These are phyloP conservation scores for Malacoctenus gilli DNA, from an alignment of 2,797 vertebrate genomes.

Conservation along the genomic window DNA sequence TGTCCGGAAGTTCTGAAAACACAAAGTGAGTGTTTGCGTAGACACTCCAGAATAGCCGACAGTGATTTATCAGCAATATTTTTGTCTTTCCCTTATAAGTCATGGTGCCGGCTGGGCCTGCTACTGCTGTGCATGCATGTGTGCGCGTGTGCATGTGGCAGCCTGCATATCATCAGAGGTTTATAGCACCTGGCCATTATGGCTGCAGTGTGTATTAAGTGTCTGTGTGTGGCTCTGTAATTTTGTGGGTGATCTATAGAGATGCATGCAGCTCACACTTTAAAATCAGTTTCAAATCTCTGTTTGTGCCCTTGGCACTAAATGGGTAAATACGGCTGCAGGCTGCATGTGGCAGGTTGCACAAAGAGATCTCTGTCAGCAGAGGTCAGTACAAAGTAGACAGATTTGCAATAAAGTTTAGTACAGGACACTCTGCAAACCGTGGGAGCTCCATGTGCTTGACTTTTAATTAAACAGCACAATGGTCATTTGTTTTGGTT, in stretches of 20 bases:
- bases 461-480: neutral
- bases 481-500: neutral
- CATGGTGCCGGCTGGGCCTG: constrained; percentile 28
- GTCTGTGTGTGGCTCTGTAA: constrained; percentile 33
- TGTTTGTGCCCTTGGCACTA: constrained; percentile 18
- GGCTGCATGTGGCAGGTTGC: constrained; percentile 38
- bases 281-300: constrained; percentile 11
- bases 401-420: constrained; percentile 28
- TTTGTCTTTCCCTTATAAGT: constrained; percentile 74
- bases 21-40: constrained; percentile 36
- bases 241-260: constrained; percentile 20
- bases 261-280: constrained; percentile 20
- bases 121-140: neutral
- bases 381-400: constrained; percentile 72
- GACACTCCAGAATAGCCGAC: constrained; percentile 36
- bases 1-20: too few species aligned
- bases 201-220: constrained; percentile 4
- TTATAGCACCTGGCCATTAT: constrained; percentile 43
- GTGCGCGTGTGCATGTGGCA: constrained; percentile 30
- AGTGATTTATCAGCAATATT: constrained; percentile 64
- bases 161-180: constrained; percentile 29
- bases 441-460: neutral
- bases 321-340: constrained; percentile 12
- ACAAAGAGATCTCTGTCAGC: constrained; percentile 68
- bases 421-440: constrained; percentile 2